Conservation (phyloP, 92 coral and sea anemone genomes). For the Parazoanthus darwini region DNA sequence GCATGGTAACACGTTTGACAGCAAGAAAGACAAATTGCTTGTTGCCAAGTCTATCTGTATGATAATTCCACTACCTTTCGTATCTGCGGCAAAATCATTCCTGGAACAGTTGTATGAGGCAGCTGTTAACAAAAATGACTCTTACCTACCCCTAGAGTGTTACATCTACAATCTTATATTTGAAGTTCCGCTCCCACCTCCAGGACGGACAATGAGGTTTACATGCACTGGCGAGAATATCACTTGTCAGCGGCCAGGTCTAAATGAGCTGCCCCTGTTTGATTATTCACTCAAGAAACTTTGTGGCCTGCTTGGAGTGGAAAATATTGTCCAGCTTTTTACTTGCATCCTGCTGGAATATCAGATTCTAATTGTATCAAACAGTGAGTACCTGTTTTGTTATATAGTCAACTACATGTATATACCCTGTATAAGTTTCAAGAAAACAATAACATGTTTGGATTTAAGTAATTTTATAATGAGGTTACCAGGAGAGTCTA, state of each 20-base stretch:
- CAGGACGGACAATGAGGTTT: constrained; percentile 96
- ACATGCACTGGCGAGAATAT: constrained; percentile 64
- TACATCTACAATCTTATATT: constrained; percentile 87
- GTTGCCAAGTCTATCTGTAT: constrained; percentile 87
- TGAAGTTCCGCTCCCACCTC: constrained; percentile 96
- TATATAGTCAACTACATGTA: not conserved
- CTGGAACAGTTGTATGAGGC: constrained; percentile 73
- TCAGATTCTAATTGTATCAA: constrained; percentile 85
- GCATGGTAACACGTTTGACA: constrained; percentile 62
- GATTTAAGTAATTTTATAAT: no score
- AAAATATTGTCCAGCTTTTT: constrained; percentile 78
- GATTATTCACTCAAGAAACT: constrained; percentile 90
- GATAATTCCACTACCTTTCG: constrained; percentile 87
- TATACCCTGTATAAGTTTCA: not conserved
- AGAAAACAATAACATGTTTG: no score
- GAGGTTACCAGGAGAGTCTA: no score
- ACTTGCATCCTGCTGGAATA: constrained; percentile 88
- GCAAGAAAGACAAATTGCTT: constrained; percentile 69
- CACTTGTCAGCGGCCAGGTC: constrained; percentile 93
- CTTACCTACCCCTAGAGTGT: constrained; percentile 79
- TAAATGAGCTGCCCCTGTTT: constrained; percentile 93
- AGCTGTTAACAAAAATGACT: constrained; percentile 57
- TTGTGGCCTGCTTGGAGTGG: constrained; percentile 78
- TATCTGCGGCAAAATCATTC: constrained; percentile 76
- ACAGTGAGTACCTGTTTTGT: constrained; percentile 62